Base-by-base conservation (phyloP, 2,797 vertebrate species). In the Enteromius unitaeniatus region DNA sequence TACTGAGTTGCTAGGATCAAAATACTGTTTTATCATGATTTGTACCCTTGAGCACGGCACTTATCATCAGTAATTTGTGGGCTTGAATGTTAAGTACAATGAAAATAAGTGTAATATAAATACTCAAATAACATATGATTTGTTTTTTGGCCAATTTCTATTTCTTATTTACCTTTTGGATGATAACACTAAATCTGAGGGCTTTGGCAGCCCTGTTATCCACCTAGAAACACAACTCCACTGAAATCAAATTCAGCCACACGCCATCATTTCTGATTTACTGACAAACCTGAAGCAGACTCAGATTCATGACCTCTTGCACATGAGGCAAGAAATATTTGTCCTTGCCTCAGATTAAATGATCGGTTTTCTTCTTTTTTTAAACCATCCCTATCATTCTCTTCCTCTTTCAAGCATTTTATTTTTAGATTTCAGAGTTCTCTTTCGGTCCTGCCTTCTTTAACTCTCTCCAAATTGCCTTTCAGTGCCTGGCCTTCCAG, bases 1-100 rank as follows among this genome's bases (percentile, higher is more conserved):
- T 53, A 65, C 67, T 14, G 53, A 62, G 31, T 58, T 45, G 28
- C 26, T 77, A 14, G 37, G 34, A 68, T 68, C 10, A 83, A 45
- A 58, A 67, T 37, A 26, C n/a, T 4, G 69, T 64, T 75, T 65
- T 75, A 31, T 49, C 80, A 82, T 37, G 7, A 58, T 64, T 82
- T 81, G 42, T 37, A 65, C 5, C 17, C 47, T 68, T 53, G n/a
- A 76, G 34, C 28, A 19, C 0, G 9, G 15, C 42, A 64, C 7
- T 31, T 23, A 62, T 62, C 64, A 37, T 53, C 31, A 40, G 40
- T 62, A 21, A 51, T 75, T 31, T 82, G 23, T 15, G 4, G 1
- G 7, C 14, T 68, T 68, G 19, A 68, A 55, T 42, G 6, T 53
- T 26, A 26, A 15, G 2, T 42, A 42, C 15, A 23, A 47, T 26